Evolutionary conservation across 2,113 vertebrate species (phyloP), one percentile per base, ranked within the genome.

Genomic region (Chaenocephalus aceratus): DNA sequence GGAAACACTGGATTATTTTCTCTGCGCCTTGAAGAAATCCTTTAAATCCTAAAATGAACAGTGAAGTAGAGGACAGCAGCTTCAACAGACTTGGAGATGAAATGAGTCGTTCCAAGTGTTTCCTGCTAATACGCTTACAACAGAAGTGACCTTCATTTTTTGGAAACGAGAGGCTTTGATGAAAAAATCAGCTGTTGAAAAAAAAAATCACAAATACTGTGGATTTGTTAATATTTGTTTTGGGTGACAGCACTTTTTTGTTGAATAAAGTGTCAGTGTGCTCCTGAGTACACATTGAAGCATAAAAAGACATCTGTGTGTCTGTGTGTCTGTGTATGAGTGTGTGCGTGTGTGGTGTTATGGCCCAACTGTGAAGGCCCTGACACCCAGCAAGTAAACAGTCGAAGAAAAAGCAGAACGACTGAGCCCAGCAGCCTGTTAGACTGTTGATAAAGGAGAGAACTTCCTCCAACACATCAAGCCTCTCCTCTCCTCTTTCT

Each of bases 1-100:
- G 30, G 82, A 87, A 91, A 87, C 75, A 82, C 69, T 86, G 88
- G 89, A 90, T 90, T 89, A 91, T 86, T 80, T 82, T 60, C 72
- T 74, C 26, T 0, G 6, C 6, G 51, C 48, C 56, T 84, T 67
- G 57, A 76, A 83, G 84, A 81, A 89, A 71, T 70, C 57, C 45
- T 87, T 77, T 77, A 86, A 91, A 89, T 87, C 89, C 84, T 48
- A 57, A 77, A 86, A 87, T 70, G 86, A 78, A 68, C 44, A 90
- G 81, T 85, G 79, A 85, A 87, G 82, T 79, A 92, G 77, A 86
- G 82, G 88, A 89, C 82, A 77, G 86, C 64, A 30, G 77, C 73
- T 86, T 36, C 46, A 66, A 51, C 51, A 51, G 46, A 51, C 46
- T 18, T 21, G 76, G 34, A 65, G 61, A 81, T 72, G 36, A 84